Percentiles rank a stretch among this genome's conserved stretches.
Evolutionary conservation across 2,888 invertebrate species (phyloP).

Genomic region (Drosophila anomalata): DNA sequence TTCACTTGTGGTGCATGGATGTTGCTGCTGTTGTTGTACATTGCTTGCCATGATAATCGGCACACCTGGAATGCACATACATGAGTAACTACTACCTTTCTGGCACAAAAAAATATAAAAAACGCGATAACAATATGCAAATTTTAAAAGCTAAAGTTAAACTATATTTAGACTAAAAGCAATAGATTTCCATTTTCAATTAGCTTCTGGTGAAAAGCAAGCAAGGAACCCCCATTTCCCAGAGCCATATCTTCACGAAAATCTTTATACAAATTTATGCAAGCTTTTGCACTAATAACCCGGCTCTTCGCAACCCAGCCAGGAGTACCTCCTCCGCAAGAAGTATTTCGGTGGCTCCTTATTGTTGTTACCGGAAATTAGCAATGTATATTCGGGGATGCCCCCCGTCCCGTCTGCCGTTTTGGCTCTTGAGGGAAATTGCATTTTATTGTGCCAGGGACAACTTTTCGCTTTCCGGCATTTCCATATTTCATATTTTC

Average conservation of each 20-base stretch:
- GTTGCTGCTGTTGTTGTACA: conserved; percentile 79
- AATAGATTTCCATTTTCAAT: conserved; percentile 19
- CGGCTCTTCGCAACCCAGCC: background rate
- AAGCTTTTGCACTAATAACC: conserved; percentile 33
- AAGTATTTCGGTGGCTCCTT: conserved; percentile 11
- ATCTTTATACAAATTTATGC: conserved; percentile 32
- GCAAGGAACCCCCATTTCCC: background rate
- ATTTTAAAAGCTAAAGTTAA: background rate
- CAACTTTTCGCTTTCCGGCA: conserved; percentile 59
- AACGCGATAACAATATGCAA: background rate
- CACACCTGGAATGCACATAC: conserved; percentile 74
- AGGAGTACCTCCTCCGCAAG: background rate
- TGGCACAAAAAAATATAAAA: background rate
- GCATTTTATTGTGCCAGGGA: conserved; percentile 56
- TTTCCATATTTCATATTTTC: conserved; percentile 50
- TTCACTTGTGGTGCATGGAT: conserved; percentile 57
- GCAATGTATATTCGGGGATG: conserved; percentile 39
- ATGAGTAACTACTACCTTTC: background rate
- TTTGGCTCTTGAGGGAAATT: conserved; percentile 51
- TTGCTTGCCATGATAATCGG: conserved; percentile 84
- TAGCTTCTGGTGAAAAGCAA: conserved; percentile 1
- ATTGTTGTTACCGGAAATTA: conserved; percentile 51
- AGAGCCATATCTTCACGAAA: conserved; percentile 3
- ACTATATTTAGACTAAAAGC: background rate
- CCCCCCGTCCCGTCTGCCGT: conserved; percentile 1